Evolutionary conservation across 2,797 vertebrate species (phyloP).

Genomic region (Acanthurus leucopareius): DNA sequence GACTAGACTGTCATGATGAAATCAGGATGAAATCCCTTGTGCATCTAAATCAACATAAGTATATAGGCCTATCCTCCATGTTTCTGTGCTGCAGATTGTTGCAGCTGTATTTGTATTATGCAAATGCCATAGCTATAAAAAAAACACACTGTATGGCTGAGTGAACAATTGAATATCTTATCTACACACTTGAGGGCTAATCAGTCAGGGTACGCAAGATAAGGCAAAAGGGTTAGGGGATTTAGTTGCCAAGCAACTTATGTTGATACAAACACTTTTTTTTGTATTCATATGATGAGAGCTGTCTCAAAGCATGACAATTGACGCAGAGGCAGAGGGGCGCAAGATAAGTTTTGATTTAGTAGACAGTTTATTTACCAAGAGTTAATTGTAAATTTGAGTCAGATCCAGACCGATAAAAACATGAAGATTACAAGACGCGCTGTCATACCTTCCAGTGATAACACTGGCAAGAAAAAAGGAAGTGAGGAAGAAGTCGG

Average conservation of each 20-base stretch:
- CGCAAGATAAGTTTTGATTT: neutral
- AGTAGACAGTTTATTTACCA: constrained; percentile 2
- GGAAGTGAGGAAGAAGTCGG: neutral
- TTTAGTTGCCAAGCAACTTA: constrained; percentile 72
- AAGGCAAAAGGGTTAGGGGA: constrained; percentile 56
- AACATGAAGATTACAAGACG: neutral
- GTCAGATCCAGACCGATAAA: neutral
- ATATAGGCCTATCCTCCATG: constrained; percentile 29
- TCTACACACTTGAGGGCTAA: constrained; percentile 69
- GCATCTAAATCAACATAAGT: constrained; percentile 55
- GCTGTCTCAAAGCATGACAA: constrained; percentile 17
- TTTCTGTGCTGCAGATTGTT: constrained; percentile 33
- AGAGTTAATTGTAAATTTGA: constrained; percentile 6
- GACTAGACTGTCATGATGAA: constrained; percentile 71
- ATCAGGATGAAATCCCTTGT: constrained; percentile 71
- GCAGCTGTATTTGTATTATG: constrained; percentile 37
- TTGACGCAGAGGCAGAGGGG: neutral
- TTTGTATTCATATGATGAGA: constrained; percentile 10
- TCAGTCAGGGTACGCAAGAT: constrained; percentile 67
- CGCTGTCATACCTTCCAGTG: neutral
- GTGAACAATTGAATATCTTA: constrained; percentile 60
- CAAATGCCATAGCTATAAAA: constrained; percentile 37
- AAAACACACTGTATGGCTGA: constrained; percentile 43
- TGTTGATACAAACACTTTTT: constrained; percentile 51
- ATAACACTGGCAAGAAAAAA: neutral